Base-by-base conservation (phyloP, 1,140 invertebrate species). In the Brachionus rubens region DNA sequence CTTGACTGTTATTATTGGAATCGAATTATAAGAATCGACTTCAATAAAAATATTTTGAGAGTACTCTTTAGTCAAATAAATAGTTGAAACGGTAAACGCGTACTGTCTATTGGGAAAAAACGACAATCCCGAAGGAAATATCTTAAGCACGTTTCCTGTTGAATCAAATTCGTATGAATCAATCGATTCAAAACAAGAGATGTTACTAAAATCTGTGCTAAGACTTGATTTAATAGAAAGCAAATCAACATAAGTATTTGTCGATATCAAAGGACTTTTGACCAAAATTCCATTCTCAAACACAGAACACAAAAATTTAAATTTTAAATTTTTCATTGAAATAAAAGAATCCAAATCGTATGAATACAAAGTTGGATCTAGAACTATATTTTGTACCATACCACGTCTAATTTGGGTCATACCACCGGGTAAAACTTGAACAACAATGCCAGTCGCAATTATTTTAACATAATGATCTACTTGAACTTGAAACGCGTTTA, bases 291-390 rank as follows among this genome's bases (percentile, higher is more conserved):
- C 68, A 72, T 50, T 30, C 50, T 50, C 30, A 33, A 48, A 50
- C 9, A 72, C 19, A 1, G 46, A 50, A 28, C 68, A 72, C 24
- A 9, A 72, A 40, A 50, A 72, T 72, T 41, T 72, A n/a, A 72
- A 72, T 21, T 72, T 36, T 3, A 72, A 26, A 24, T 72, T 54
- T 54, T 33, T 50, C 19, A 72, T 24, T 36, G 30, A 6, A 10
- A 6, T 36, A 48, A 26, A 30, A 9, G 30, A 36, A 41, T 72
- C 68, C 1, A 54, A 21, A 36, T 72, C 68, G 19, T 50, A 50
- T 21, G 68, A 72, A 50, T 72, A 72, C 16, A 36, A 26, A 21
- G 46, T 41, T 24, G 68, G 68, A 48, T 72, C 68, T 12, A 72
- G 19, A 72, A 50, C 36, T 36, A 72, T 72, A 50, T 48, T 54